Percentiles rank a stretch among this genome's conserved stretches.
Conservation (phyloP, 2,797 vertebrate species). For the Chelidonichthys spinosus region DNA sequence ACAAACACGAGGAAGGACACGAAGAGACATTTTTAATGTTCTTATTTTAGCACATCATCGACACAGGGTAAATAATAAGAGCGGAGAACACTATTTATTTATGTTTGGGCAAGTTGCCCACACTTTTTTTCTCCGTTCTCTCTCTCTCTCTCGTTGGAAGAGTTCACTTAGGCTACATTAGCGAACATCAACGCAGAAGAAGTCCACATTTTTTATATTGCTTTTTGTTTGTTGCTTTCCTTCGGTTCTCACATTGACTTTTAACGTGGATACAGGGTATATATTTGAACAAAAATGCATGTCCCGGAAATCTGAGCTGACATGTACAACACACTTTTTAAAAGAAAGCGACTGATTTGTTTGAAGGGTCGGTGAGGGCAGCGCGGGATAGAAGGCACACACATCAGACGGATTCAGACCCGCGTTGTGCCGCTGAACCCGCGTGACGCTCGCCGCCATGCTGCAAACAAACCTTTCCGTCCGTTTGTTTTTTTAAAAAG, state of each 20-base stretch:
- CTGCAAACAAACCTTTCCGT: conserved; percentile 28
- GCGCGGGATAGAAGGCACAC: too few relatives aligned
- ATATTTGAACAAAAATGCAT: conserved; percentile 97
- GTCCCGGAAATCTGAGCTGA: conserved; percentile 87
- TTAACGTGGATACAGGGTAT: conserved; percentile 98
- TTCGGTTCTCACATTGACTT: conserved; percentile 85
- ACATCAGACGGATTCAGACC: neutral
- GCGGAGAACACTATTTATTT: conserved; percentile 81
- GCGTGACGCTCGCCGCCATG: conserved; percentile 23
- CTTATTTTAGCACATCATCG: conserved; percentile 80
- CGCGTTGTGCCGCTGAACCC: neutral
- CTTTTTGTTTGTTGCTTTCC: conserved; percentile 37
- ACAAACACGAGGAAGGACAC: conserved; percentile 65
- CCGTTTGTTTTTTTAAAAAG: conserved; percentile 58
- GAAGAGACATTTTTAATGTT: conserved; percentile 63
- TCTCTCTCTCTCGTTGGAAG: conserved; percentile 69
- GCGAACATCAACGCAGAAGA: conserved; percentile 75
- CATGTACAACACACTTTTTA: conserved; percentile 54
- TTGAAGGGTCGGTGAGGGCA: conserved; percentile 11
- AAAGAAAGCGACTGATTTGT: conserved; percentile 45
- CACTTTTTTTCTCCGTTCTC: conserved; percentile 47
- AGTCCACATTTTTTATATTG: conserved; percentile 82
- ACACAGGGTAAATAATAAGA: conserved; percentile 85
- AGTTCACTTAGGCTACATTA: conserved; percentile 74
- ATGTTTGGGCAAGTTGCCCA: conserved; percentile 65